phyloP scores from a whole-genome alignment of 1,140 invertebrate genomes.

The Caenorhabditis latens region DNA sequence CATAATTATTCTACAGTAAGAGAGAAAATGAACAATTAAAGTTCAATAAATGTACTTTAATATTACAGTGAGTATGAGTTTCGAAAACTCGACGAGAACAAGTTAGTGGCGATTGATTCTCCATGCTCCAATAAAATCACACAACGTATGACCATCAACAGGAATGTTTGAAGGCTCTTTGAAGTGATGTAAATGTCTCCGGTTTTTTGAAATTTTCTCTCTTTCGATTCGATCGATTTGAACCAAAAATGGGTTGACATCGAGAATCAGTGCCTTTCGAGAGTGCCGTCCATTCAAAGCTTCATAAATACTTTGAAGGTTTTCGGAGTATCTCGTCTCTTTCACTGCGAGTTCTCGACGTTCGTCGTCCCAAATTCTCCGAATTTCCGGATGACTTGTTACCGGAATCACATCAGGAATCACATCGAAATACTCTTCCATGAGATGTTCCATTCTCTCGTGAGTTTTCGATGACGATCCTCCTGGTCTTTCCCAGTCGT shows the following conservation, averaged over 20 bases:
- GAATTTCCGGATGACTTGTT: background rate
- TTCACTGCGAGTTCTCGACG: background rate
- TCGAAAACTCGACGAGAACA: background rate
- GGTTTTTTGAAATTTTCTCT: background rate
- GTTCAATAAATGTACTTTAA: background rate
- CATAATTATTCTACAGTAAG: constrained; percentile 14
- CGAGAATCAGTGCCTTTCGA: background rate
- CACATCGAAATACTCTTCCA: background rate
- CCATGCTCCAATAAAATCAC: background rate
- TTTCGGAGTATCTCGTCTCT: background rate
- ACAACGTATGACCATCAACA: background rate
- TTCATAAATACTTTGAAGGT: background rate
- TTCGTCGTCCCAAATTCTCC: background rate
- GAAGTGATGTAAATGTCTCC: constrained; percentile 36
- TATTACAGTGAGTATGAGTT: background rate
- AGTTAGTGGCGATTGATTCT: background rate
- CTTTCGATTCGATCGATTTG: constrained; percentile 18
- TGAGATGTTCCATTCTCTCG: background rate
- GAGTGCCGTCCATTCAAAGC: constrained; percentile 14
- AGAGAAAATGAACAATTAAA: background rate
- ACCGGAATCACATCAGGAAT: background rate
- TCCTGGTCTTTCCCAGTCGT: constrained; percentile 16
- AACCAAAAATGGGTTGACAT: constrained; percentile 5
- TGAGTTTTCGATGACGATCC: background rate
- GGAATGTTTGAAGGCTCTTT: background rate